These are phyloP conservation scores for Anthophora plumipes DNA, from an alignment of 2,888 invertebrate species.

Conservation along the genomic window DNA sequence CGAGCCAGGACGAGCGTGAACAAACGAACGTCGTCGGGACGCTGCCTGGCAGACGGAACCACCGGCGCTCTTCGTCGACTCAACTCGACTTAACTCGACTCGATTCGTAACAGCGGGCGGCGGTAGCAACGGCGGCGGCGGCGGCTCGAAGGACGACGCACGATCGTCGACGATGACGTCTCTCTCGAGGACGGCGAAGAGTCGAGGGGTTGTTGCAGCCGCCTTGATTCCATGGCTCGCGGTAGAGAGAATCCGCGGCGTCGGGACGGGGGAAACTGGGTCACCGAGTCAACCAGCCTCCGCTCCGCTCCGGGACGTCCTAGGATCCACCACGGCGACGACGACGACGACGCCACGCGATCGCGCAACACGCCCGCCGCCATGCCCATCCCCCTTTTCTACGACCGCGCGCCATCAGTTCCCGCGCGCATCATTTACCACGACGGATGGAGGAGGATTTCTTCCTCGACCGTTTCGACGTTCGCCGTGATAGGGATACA, in stretches of 20 bases:
- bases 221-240: conserved; percentile 52
- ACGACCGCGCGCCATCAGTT: background rate
- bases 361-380: background rate
- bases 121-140: conserved; percentile 1
- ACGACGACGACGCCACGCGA: conserved; percentile 16
- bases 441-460: background rate
- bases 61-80: conserved; percentile 7
- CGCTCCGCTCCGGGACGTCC: conserved; percentile 29
- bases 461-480: too few species aligned
- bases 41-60: background rate
- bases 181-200: conserved; percentile 12
- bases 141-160: conserved; percentile 21
- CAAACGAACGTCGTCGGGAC: conserved; percentile 18
- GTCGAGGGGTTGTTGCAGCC: conserved; percentile 27
- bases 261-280: conserved; percentile 61
- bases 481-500: background rate
- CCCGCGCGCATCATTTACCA: background rate
- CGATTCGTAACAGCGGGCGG: background rate
- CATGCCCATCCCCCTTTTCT: background rate
- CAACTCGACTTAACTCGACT: conserved; percentile 9
- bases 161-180: conserved; percentile 35
- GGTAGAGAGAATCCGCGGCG: conserved; percentile 37
- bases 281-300: conserved; percentile 59
- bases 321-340: conserved; percentile 19
- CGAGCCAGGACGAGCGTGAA: conserved; percentile 27